Base-by-base conservation (phyloP, 2,113 vertebrate genomes). In the Catharus bicknelli region DNA sequence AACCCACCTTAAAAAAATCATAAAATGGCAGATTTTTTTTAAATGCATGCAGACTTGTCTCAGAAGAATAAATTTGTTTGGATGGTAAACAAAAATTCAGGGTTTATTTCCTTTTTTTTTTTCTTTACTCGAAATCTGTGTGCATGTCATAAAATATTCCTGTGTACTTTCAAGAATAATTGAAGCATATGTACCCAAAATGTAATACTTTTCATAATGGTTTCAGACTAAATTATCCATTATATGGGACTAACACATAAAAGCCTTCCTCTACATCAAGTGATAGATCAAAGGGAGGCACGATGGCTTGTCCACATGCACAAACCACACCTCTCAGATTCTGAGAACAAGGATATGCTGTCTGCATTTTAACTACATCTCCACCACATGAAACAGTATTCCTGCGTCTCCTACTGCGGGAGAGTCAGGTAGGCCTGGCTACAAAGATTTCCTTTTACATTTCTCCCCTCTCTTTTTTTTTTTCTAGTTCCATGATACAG, bases 361-460 rank as follows among this genome's bases (percentile, higher is more conserved):
- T 94, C 97, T 97, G 97, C 96, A 97, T 97, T 98, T 97, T 98
- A 98, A 98, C 97, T 97, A 96, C 96, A 88, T 96, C 94, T 96
- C 92, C 95, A 85, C 50, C 95, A 98, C 97, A 97, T 97, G 96
- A 98, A 98, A 98, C 96, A 17, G 53, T 85, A 55, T 86, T 95
- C 85, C n/a, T 53, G 63, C 3, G 81, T 94, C 97, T 97, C 97
- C 97, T 96, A 96, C 97, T 92, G 97, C 2, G 97, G 90, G 72
- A 92, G 84, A 97, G 95, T 96, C 95, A 92, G 95, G 94, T 96
- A 97, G 85, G 93, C 94, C 93, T 66, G 80, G 96, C 96, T 98
- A 97, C 97, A 98, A 97, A 98, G 97, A 94, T 97, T 95, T 94
- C 79, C 80, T 94, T 94, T 95, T 88, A 48, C 86, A 9, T 87